Evolutionary conservation across 2,113 vertebrate genomes (phyloP), one percentile per base, ranked within the genome.

Genomic region (Prunella fulvescens): DNA sequence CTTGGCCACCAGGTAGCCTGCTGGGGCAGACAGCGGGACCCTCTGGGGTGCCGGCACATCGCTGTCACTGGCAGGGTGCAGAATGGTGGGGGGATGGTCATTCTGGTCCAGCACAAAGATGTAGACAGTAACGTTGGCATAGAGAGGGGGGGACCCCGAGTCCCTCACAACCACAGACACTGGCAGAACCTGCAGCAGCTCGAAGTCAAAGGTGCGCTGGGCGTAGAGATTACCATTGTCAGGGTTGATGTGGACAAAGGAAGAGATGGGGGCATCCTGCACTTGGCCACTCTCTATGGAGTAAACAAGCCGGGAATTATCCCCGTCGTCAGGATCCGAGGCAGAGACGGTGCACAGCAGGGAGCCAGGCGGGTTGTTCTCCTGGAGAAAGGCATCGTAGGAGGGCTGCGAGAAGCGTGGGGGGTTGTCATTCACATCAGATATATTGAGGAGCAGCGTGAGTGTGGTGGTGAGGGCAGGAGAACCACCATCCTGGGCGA

Each of bases 371-470:
- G 97, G 96, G 73, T 96, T 97, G 71, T 99, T 99, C 97, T 99
- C 98, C 11, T 81, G 92, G 24, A 98, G 86, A 42, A 98, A 98
- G 51, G 98, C 98, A 13, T 96, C 98, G 16, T 98, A 98, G 92
- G 97, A 97, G 39, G 94, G 95, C 91, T 98, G 98, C 33, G 89
- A 95, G 95, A 98, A 98, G 64, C 19, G 84, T 3, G 98, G 98
- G 14, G 98, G 91, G 23, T 99, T 99, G 87, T 99, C 99, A 74
- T 99, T 99, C 10, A 99, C 98, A 31, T 99, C 99, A 83, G 98
- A 98, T 90, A 99, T 96, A 86, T 97, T 98, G 45, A 99, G 97
- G 18, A 96, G 83, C 76, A 99, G 93, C 0, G 9, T 98, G 76
- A 98, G 98, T 2, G 87, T 98, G 22, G 98, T 96, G 16, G 95